Percentiles rank a stretch among this genome's conserved stretches.
These are phyloP conservation scores for Therioaphis trifolii DNA, from an alignment of 2,888 invertebrate genomes.

Conservation along the genomic window DNA sequence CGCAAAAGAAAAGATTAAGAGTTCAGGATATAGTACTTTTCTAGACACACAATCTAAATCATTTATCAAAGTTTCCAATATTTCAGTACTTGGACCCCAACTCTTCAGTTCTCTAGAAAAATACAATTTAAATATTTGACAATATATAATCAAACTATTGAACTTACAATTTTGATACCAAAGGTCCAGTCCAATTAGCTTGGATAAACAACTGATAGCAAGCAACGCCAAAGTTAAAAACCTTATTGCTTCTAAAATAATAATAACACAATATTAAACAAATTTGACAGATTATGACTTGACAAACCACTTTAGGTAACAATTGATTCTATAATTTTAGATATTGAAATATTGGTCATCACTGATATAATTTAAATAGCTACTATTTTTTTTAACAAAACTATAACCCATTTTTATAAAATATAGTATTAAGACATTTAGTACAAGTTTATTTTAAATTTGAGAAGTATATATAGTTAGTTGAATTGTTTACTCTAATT, in stretches of 20 bases:
- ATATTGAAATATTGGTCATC: no score
- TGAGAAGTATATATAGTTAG: no score
- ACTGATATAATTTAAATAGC: no score
- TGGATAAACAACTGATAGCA: slow-evolving; percentile 81
- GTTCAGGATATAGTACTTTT: slow-evolving; percentile 74
- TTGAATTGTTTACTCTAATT: no score
- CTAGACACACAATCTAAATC: slow-evolving; percentile 78
- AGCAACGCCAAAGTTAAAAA: slow-evolving; percentile 75
- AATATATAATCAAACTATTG: background rate
- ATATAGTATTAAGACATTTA: no score
- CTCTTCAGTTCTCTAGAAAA: slow-evolving; percentile 68
- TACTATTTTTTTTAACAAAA: no score
- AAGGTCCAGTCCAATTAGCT: slow-evolving; percentile 84
- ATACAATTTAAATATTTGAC: slow-evolving; percentile 65
- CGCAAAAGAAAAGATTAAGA: slow-evolving; percentile 68
- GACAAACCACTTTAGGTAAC: no score
- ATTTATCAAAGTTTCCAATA: slow-evolving; percentile 70
- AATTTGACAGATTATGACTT: no score
- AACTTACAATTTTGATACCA: slow-evolving; percentile 55
- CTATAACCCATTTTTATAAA: no score
- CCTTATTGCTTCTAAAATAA: slow-evolving; percentile 67
- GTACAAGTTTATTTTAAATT: no score
- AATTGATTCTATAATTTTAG: no score
- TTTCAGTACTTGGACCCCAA: slow-evolving; percentile 67
- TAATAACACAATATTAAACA: slow-evolving; percentile 27